Percentiles rank a stretch among this genome's conserved stretches.
phyloP scores from a whole-genome alignment of 2,113 vertebrate species.

The Callorhinus ursinus region DNA sequence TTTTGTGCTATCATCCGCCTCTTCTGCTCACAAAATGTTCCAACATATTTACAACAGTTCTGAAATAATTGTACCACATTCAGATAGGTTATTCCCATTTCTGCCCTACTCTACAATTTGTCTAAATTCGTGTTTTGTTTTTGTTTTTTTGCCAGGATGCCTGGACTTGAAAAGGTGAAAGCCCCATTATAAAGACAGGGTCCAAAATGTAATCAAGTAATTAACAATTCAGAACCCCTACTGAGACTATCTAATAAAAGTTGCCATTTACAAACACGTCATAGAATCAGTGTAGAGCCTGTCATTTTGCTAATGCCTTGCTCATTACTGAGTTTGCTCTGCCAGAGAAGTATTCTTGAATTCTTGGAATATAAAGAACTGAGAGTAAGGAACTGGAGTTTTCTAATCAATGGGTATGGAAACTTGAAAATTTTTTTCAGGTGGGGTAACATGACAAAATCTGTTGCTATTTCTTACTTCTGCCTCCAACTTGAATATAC shows the following conservation, averaged over 20 bases:
- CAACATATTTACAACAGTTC: conserved; percentile 16
- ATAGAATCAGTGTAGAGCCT: conserved; percentile 81
- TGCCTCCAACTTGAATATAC: neutral
- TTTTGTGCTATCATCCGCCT: conserved; percentile 27
- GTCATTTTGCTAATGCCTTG: conserved; percentile 85
- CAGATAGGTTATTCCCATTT: neutral
- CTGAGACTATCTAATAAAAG: conserved; percentile 84
- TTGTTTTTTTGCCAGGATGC: neutral
- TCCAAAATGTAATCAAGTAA: conserved; percentile 34
- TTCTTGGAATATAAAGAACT: conserved; percentile 83
- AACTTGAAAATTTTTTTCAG: conserved; percentile 79
- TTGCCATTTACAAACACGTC: conserved; percentile 82
- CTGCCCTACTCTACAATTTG: neutral
- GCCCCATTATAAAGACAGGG: conserved; percentile 38
- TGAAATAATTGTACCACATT: conserved; percentile 50
- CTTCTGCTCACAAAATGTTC: conserved; percentile 46
- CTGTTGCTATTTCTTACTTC: conserved; percentile 66
- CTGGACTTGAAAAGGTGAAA: conserved; percentile 49
- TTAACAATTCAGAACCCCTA: conserved; percentile 65
- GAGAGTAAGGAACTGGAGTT: conserved; percentile 83
- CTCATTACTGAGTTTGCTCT: conserved; percentile 83
- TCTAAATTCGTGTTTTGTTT: neutral
- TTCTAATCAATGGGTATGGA: conserved; percentile 75
- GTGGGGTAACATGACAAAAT: conserved; percentile 81
- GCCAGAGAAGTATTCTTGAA: conserved; percentile 83